Percentiles rank a stretch among this genome's conserved stretches.
phyloP scores from a whole-genome alignment of 2,797 vertebrate species.

The Melopsittacus undulatus region DNA sequence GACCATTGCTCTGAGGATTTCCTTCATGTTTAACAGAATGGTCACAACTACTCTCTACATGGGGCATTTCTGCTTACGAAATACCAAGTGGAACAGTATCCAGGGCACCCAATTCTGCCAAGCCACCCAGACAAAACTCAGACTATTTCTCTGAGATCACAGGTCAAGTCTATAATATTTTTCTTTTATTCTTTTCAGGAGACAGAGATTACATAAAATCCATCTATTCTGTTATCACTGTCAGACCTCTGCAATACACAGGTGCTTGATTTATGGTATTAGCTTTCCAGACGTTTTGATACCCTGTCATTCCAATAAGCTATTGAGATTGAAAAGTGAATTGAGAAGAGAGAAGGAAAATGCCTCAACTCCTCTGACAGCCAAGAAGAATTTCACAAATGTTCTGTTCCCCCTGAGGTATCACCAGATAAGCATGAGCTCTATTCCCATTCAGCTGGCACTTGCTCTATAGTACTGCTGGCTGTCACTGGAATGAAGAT shows the following conservation, averaged over 20 bases:
- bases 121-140: constrained; percentile 17
- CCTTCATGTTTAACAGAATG: background rate
- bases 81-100: background rate
- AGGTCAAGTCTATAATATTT: constrained; percentile 52
- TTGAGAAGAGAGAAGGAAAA: constrained; percentile 44
- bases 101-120: background rate
- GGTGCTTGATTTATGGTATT: constrained; percentile 40
- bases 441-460: background rate
- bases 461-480: background rate
- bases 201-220: constrained; percentile 54
- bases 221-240: constrained; percentile 44
- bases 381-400: constrained; percentile 42
- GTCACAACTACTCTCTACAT: background rate
- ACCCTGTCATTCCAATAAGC: constrained; percentile 55
- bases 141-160: constrained; percentile 32
- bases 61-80: background rate
- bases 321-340: constrained; percentile 55
- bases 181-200: constrained; percentile 54
- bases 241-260: constrained; percentile 34
- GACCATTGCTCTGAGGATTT: background rate
- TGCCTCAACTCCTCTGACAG: background rate
- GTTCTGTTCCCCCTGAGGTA: background rate
- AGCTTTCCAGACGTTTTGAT: constrained; percentile 29
- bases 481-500: constrained; percentile 44
- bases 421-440: background rate